Evolutionary conservation across 2,113 vertebrate species (phyloP).

Genomic region (Myrmecobius fasciatus): DNA sequence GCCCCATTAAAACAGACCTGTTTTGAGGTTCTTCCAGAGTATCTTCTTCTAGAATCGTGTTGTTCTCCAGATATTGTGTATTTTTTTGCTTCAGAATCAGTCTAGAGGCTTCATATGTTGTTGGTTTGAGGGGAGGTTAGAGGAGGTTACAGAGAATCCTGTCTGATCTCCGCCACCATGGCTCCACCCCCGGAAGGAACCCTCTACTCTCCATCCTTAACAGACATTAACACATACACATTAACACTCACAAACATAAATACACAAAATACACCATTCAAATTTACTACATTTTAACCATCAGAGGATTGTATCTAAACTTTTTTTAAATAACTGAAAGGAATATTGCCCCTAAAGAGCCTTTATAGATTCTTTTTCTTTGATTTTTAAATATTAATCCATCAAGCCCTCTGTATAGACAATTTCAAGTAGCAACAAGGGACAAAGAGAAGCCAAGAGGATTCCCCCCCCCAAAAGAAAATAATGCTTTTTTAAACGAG

Average conservation of each 20-base stretch:
- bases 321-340: accelerated
- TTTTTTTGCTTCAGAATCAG: too few relatives aligned
- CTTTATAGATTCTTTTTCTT: background rate
- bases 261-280: background rate
- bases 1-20: too few relatives aligned
- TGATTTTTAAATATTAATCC: background rate
- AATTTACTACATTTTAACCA: background rate
- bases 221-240: background rate
- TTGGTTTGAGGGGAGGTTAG: too few relatives aligned
- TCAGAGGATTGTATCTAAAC: background rate
- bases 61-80: too few relatives aligned
- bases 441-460: conserved; percentile 19
- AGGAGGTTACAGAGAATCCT: too few relatives aligned
- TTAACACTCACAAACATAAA: background rate
- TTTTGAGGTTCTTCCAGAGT: too few relatives aligned
- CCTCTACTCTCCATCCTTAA: too few relatives aligned
- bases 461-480: background rate
- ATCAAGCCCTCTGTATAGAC: conserved; percentile 13
- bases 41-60: too few relatives aligned
- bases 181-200: too few relatives aligned
- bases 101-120: too few relatives aligned
- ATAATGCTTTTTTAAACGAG: background rate
- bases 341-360: background rate
- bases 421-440: background rate
- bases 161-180: too few relatives aligned